phyloP scores from a whole-genome alignment of 2,888 invertebrate species.

The Cerastis rubricosa region DNA sequence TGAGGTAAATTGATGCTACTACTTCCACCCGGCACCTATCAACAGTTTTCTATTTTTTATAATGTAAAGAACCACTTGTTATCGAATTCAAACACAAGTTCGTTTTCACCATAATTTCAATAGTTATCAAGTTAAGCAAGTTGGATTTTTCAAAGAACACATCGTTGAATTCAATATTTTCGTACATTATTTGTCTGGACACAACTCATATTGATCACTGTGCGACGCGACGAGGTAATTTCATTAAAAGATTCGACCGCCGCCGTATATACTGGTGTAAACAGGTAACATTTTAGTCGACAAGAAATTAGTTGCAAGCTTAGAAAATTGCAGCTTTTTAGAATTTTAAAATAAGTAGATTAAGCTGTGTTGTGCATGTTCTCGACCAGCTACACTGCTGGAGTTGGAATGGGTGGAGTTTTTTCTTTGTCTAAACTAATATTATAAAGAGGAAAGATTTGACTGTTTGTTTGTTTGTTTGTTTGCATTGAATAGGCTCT shows the following conservation, averaged over 20 bases:
- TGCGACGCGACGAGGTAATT: slow-evolving; percentile 46
- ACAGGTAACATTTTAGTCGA: slow-evolving; percentile 33
- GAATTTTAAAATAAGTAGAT: slow-evolving; percentile 6
- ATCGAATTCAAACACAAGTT: background rate
- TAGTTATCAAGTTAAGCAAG: background rate
- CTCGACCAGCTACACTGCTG: background rate
- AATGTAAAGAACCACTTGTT: background rate
- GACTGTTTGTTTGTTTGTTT: too few species aligned
- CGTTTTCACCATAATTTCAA: too few species aligned
- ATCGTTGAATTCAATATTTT: background rate
- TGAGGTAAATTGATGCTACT: too few species aligned
- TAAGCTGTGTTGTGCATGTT: background rate
- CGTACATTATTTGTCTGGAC: slow-evolving; percentile 8
- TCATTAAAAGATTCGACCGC: slow-evolving; percentile 57
- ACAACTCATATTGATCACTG: background rate
- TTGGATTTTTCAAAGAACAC: background rate
- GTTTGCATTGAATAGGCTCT: too few species aligned
- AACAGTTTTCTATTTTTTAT: background rate
- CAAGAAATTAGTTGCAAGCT: slow-evolving; percentile 7
- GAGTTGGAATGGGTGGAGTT: too few species aligned
- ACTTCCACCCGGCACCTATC: background rate
- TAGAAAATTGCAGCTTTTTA: slow-evolving; percentile 11
- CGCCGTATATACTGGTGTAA: slow-evolving; percentile 23
- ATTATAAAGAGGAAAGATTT: too few species aligned
- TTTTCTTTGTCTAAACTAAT: too few species aligned